phyloP scores from a whole-genome alignment of 2,113 vertebrate species.

The Penelope pileata region DNA sequence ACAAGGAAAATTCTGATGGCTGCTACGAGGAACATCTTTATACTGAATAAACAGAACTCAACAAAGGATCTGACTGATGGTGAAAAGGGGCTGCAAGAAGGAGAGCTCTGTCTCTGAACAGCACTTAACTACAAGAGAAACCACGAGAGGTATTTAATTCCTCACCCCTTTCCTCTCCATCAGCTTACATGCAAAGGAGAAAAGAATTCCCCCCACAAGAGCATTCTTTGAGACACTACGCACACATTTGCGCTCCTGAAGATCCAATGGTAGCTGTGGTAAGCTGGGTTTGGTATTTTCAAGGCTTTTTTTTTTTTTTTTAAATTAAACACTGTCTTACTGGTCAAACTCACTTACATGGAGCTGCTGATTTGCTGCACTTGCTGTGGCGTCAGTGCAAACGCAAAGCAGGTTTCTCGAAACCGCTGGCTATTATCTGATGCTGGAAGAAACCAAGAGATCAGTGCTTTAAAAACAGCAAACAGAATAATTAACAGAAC shows the following conservation, averaged over 20 bases:
- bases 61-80: background rate
- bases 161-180: background rate
- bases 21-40: background rate
- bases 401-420: conserved; percentile 98
- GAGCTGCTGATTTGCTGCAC: conserved; percentile 99
- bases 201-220: background rate
- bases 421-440: conserved; percentile 98
- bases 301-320: background rate
- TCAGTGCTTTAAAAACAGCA: conserved; percentile 23
- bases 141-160: background rate
- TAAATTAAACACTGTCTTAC: background rate
- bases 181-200: background rate
- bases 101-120: background rate
- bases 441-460: conserved; percentile 80
- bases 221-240: background rate
- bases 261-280: fast-evolving
- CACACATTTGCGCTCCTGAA: background rate
- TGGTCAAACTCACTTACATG: conserved; percentile 82
- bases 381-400: conserved; percentile 97
- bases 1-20: background rate
- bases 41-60: fast-evolving
- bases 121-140: background rate
- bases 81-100: background rate
- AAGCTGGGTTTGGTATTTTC: background rate
- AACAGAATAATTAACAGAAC: background rate